Conservation (phyloP, 2,797 vertebrate genomes). For the Aulostomus chinensis region DNA sequence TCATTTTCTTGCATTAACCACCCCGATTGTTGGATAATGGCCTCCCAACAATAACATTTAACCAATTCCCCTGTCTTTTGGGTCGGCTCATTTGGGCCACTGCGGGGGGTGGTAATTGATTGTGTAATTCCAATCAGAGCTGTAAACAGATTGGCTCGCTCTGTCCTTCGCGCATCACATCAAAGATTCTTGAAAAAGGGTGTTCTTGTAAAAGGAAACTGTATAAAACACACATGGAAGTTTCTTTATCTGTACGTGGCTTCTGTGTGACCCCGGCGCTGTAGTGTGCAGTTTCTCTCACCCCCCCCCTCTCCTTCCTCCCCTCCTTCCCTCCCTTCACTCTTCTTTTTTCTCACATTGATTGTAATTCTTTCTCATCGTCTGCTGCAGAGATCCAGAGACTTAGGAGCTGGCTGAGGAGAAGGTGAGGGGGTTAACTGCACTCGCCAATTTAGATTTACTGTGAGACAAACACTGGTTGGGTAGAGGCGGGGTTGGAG, state of each 20-base stretch:
- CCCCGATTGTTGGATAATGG: slow-evolving; percentile 89
- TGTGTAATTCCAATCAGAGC: slow-evolving; percentile 78
- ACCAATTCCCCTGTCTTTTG: slow-evolving; percentile 86
- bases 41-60: slow-evolving; percentile 86
- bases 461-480: slow-evolving; percentile 68
- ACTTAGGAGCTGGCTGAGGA: slow-evolving; percentile 33
- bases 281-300: not conserved
- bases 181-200: slow-evolving; percentile 58
- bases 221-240: slow-evolving; percentile 5
- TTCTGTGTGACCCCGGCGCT: slow-evolving; percentile 39
- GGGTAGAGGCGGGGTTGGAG: not conserved
- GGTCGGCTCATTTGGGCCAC: slow-evolving; percentile 81
- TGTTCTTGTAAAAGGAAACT: slow-evolving; percentile 12
- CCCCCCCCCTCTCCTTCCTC: not conserved
- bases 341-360: slow-evolving; percentile 40
- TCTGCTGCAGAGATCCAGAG: slow-evolving; percentile 37
- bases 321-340: slow-evolving; percentile 13
- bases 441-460: slow-evolving; percentile 76
- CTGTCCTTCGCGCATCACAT: slow-evolving; percentile 55
- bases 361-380: slow-evolving; percentile 56
- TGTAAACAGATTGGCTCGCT: slow-evolving; percentile 70
- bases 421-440: slow-evolving; percentile 69
- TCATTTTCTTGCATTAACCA: slow-evolving; percentile 84
- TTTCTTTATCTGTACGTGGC: slow-evolving; percentile 16
- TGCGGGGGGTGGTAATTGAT: slow-evolving; percentile 75